Evolutionary conservation across 2,113 vertebrate species (phyloP).

Genomic region (Talpa occidentalis): DNA sequence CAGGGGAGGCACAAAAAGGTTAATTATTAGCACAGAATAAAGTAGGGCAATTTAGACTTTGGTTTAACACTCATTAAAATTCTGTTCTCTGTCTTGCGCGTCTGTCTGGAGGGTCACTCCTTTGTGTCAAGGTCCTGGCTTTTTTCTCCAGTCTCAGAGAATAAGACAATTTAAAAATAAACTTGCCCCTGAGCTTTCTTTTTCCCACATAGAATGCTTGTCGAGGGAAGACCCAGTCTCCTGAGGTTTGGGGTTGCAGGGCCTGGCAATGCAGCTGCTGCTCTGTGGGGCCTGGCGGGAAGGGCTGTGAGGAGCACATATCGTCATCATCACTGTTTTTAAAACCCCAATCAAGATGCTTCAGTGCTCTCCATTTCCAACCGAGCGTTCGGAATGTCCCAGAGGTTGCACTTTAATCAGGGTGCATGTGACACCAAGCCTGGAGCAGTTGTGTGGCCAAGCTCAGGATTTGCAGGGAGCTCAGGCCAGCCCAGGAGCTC

Average conservation of each 20-base stretch:
- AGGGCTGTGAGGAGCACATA: not conserved
- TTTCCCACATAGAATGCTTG: not conserved
- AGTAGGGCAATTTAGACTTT: conserved; percentile 13
- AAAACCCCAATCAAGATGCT: conserved; percentile 45
- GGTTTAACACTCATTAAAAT: not conserved
- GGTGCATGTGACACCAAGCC: conserved; percentile 43
- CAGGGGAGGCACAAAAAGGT: not conserved
- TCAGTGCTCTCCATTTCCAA: conserved; percentile 46
- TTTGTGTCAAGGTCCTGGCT: not conserved
- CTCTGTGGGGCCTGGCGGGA: not conserved
- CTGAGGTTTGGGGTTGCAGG: not conserved
- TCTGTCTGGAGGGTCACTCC: not conserved
- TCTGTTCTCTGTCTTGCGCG: not conserved
- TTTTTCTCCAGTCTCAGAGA: not conserved
- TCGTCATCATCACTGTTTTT: conserved; percentile 57
- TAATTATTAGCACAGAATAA: conserved; percentile 5
- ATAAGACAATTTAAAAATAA: conserved; percentile 30
- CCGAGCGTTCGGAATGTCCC: not conserved
- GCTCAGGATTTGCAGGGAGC: not conserved
- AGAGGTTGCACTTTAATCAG: conserved; percentile 52
- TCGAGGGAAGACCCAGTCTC: not conserved
- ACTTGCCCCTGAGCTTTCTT: not conserved
- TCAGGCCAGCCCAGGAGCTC: not conserved
- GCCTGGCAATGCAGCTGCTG: not conserved
- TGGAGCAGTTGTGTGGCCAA: conserved; percentile 41